Percentiles rank a stretch among this genome's conserved stretches.
phyloP scores from a whole-genome alignment of 1,140 invertebrate genomes.

The Phymastichus coffea region DNA sequence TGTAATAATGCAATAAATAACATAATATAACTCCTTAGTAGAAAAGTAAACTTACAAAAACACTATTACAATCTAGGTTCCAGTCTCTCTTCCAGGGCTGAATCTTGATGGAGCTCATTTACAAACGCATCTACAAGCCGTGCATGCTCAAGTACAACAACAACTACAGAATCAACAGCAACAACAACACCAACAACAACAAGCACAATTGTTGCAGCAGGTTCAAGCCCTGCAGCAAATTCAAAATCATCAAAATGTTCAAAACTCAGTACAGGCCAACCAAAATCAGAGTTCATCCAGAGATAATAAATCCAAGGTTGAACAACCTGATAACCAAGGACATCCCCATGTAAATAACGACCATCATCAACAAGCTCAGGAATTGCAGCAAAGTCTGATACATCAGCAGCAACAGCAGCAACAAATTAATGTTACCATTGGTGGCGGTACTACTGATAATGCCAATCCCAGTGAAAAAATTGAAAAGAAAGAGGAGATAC shows the following conservation, averaged over 20 bases:
- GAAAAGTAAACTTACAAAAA: too few relatives aligned
- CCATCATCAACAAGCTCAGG: conserved; percentile 51
- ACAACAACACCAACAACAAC: conserved; percentile 41
- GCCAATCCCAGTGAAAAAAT: conserved; percentile 44
- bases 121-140: conserved; percentile 51
- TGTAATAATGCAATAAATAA: too few relatives aligned
- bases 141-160: conserved; percentile 55
- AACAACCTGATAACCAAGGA: conserved; percentile 52
- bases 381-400: conserved; percentile 53
- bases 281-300: conserved; percentile 46
- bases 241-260: conserved; percentile 51
- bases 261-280: conserved; percentile 41
- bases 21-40: too few relatives aligned
- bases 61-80: too few relatives aligned
- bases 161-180: conserved; percentile 53
- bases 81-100: conserved; percentile 53
- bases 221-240: conserved; percentile 50
- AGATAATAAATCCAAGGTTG: conserved; percentile 52
- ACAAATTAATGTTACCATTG: conserved; percentile 48
- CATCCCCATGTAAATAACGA: conserved; percentile 54
- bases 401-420: conserved; percentile 49
- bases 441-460: conserved; percentile 38
- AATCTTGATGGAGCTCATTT: conserved; percentile 52
- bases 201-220: too few relatives aligned
- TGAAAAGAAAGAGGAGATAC: conserved; percentile 53